Evolutionary conservation across 2,888 invertebrate species (phyloP), one percentile per base, ranked within the genome.

Genomic region (Allophyes oxyacanthae): DNA sequence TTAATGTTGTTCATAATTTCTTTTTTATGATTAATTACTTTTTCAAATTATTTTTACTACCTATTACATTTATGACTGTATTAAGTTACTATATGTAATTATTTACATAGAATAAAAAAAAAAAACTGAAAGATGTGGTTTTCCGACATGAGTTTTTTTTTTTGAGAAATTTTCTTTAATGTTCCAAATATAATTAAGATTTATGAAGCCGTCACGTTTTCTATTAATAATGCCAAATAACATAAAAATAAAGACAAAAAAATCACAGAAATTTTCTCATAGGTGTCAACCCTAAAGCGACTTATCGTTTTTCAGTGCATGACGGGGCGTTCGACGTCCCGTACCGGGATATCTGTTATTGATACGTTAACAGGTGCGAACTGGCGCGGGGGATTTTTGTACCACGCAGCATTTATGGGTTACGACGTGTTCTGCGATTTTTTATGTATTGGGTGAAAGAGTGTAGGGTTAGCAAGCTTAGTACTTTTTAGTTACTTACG

Each of bases 291-390:
- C 88, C 88, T 88, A 69, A 0, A 11, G 7, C 37, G 64, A 77
- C 80, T 88, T 86, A 89, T 89, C 89, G 90, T 91, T 91, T 91
- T 90, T 90, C 90, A 90, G 86, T 58, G 75, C 58, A 69, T 68
- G 71, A 68, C 76, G 77, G 75, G 68, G 71, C 79, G 72, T 64
- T 72, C 72, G 72, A 75, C 69, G 84, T 78, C 82, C 85, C 86
- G 82, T 67, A 25, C 49, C 64, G 78, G 82, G 73, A 81, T 76
- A 76, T 79, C 76, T 79, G 75, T 77, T 85, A 85, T 85, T 82
- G 86, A 85, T 83, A 82, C 79, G 79, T 72, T 79, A 79, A 81
- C 80, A 81, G 81, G 79, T 82, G 83, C 76, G 75, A 75, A 72
- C 63, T 61, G 60, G 58, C 53, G 64, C 52, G 41, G 60, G 64